Conservation (phyloP, 2,888 invertebrate genomes). For the Aphrophora alni region DNA sequence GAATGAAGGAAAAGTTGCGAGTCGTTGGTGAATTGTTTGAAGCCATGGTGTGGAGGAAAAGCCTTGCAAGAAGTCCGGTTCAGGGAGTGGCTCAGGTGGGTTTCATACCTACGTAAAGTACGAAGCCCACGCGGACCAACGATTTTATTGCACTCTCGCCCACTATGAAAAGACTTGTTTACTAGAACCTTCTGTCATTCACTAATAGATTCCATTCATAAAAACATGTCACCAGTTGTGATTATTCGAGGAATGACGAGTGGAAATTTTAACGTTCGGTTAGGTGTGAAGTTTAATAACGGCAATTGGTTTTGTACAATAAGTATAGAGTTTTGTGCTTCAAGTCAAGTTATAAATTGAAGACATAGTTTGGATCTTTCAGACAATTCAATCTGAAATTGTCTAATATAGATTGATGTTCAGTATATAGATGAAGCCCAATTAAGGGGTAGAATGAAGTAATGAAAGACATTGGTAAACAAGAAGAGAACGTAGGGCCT, state of each 20-base stretch:
- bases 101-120: not conserved
- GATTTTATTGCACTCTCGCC: not conserved
- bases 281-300: too few species aligned
- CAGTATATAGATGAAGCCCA: too few species aligned
- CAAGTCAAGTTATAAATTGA: too few species aligned
- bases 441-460: too few species aligned
- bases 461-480: too few species aligned
- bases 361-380: too few species aligned
- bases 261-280: not conserved
- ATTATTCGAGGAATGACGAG: not conserved
- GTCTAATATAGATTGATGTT: too few species aligned
- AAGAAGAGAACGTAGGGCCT: too few species aligned
- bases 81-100: not conserved
- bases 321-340: too few species aligned
- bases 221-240: not conserved
- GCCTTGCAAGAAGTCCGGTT: not conserved
- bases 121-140: not conserved
- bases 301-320: too few species aligned
- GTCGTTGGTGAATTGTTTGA: not conserved
- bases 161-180: not conserved
- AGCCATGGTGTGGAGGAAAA: not conserved
- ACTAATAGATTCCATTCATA: slow-evolving; percentile 1
- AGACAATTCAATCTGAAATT: too few species aligned
- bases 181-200: slow-evolving; percentile 3
- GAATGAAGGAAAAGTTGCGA: not conserved